phyloP scores from a whole-genome alignment of 2,888 invertebrate genomes.

The Meghimatium bilineatum region DNA sequence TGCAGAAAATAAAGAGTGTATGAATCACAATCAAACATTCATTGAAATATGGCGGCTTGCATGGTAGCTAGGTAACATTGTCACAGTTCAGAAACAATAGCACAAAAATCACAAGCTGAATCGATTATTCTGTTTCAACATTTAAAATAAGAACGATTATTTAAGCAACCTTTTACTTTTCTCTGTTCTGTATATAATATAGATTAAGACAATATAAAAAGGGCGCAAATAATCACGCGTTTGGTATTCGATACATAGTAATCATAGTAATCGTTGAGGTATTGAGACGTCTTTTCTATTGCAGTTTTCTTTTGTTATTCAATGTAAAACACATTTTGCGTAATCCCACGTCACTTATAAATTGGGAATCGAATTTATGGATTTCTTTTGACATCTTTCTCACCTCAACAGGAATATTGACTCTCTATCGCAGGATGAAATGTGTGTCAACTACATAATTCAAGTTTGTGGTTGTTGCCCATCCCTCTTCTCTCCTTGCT shows the following conservation, averaged over 20 bases:
- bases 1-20: too few species aligned
- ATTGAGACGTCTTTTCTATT: neutral
- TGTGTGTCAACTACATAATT: conserved; percentile 8
- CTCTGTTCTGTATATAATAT: too few species aligned
- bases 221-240: too few species aligned
- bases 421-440: neutral
- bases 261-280: neutral
- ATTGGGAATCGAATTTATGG: neutral
- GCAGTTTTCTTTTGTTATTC: neutral
- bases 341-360: neutral
- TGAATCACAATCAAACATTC: too few species aligned
- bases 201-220: too few species aligned
- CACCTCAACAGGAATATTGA: neutral
- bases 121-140: neutral
- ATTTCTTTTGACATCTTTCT: conserved; percentile 1
- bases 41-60: neutral
- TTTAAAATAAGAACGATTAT: too few species aligned
- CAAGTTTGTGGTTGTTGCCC: neutral
- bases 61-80: neutral
- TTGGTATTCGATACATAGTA: too few species aligned
- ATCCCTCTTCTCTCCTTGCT: neutral
- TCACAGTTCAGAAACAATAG: neutral
- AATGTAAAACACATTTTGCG: neutral
- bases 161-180: too few species aligned
- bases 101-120: neutral